A percentile compares a stretch with the other conserved stretches of the same genome.
Evolutionary conservation across 1,140 invertebrate species (phyloP).

Genomic region (Chymomyza costata): DNA sequence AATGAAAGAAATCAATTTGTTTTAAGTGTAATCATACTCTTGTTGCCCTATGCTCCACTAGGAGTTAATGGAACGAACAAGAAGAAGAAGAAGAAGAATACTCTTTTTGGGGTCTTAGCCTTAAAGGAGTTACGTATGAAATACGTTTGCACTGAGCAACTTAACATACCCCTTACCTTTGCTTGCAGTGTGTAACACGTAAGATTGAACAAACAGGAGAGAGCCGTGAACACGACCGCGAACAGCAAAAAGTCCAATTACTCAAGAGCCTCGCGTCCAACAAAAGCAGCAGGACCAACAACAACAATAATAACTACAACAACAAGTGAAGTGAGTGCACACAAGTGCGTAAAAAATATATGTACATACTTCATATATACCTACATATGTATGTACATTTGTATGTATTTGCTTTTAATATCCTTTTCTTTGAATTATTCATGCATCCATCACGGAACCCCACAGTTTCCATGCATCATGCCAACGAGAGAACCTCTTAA

Average conservation of each 20-base stretch:
- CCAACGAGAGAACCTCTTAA: conserved; percentile 31
- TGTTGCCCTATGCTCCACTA: too few relatives aligned
- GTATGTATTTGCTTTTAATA: conserved; percentile 64
- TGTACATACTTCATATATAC: conserved; percentile 12
- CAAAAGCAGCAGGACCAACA: conserved; percentile 4
- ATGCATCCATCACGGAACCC: conserved; percentile 33
- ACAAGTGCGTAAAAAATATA: conserved; percentile 27
- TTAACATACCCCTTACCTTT: neutral
- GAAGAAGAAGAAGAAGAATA: conserved; percentile 27
- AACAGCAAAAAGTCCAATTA: conserved; percentile 55
- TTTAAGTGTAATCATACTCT: conserved; percentile 17
- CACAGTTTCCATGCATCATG: too few relatives aligned
- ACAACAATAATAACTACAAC: conserved; percentile 30
- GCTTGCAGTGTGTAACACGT: conserved; percentile 1
- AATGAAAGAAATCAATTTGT: neutral
- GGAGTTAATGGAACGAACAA: too few relatives aligned
- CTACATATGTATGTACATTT: conserved; percentile 14
- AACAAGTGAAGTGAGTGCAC: conserved; percentile 9
- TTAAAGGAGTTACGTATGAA: conserved; percentile 4
- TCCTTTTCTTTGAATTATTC: conserved; percentile 69
- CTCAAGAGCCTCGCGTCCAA: conserved; percentile 42
- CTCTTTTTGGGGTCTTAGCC: conserved; percentile 18
- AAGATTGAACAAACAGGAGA: conserved; percentile 67
- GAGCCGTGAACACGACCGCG: conserved; percentile 47
- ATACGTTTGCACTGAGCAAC: neutral